Evolutionary conservation across 2,888 invertebrate species (phyloP).

Genomic region (Micoletzkya japonica): DNA sequence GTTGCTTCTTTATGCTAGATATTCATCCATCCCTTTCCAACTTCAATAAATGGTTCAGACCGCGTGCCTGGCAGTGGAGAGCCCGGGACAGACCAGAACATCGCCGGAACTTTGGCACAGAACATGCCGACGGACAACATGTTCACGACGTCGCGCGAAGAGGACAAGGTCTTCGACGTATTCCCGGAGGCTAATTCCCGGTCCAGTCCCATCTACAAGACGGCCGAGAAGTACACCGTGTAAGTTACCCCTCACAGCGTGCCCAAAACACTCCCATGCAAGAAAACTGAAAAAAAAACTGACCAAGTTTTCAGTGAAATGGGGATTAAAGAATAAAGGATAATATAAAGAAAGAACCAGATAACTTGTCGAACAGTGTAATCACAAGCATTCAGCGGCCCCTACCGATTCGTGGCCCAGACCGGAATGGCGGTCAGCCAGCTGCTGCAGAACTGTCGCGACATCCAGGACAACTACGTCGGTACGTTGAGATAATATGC

Average conservation of each 20-base stretch:
- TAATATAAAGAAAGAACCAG: neutral
- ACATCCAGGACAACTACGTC: constrained; percentile 51
- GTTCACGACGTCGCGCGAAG: constrained; percentile 61
- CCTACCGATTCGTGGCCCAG: constrained; percentile 53
- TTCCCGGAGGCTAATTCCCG: constrained; percentile 59
- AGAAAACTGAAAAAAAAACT: neutral
- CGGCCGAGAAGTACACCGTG: constrained; percentile 54
- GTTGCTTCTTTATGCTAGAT: neutral
- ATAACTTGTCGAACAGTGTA: neutral
- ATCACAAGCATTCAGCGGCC: constrained; percentile 37
- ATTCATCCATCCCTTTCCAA: no score
- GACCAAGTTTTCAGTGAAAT: constrained; percentile 2
- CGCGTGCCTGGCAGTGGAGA: constrained; percentile 57
- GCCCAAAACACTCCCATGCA: neutral
- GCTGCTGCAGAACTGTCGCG: constrained; percentile 55
- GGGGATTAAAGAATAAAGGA: neutral
- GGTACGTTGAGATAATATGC: constrained; percentile 35
- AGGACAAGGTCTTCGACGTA: constrained; percentile 61
- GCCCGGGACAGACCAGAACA: constrained; percentile 48
- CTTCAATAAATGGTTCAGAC: constrained; percentile 40
- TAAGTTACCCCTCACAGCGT: constrained; percentile 28
- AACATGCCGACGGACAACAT: constrained; percentile 61
- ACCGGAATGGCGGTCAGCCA: constrained; percentile 57
- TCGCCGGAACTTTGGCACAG: constrained; percentile 48
- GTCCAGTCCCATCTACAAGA: constrained; percentile 55